Conservation (phyloP, 2,797 vertebrate genomes). For the Sebastes ruberrimus region DNA sequence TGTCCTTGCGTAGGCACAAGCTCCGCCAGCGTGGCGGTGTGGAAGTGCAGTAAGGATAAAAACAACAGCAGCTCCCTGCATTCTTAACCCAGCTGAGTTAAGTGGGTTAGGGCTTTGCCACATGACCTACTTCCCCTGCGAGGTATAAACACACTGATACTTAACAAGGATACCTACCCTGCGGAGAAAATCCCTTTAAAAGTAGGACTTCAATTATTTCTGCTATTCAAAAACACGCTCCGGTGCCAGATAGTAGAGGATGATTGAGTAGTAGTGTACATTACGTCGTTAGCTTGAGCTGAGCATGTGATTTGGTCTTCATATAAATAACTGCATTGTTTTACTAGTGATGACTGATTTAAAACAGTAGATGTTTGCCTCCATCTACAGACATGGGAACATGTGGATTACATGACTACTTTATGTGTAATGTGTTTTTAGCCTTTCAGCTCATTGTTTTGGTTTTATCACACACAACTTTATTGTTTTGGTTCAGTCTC, state of each 20-base stretch:
- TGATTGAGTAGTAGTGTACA: not conserved
- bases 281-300: not conserved
- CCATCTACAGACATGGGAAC: not conserved
- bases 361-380: not conserved
- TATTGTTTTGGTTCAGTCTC: not conserved
- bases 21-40: not conserved
- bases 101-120: conserved; percentile 71
- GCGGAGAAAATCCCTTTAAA: conserved; percentile 56
- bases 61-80: conserved; percentile 61
- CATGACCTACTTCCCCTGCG: conserved; percentile 68
- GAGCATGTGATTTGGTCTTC: not conserved
- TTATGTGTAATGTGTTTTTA: not conserved
- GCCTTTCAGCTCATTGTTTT: not conserved
- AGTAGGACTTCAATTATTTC: conserved; percentile 43
- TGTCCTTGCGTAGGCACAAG: not conserved
- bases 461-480: not conserved
- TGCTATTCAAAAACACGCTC: conserved; percentile 11
- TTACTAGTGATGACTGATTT: not conserved
- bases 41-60: conserved; percentile 48
- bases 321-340: not conserved
- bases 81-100: conserved; percentile 63
- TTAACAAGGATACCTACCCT: conserved; percentile 40
- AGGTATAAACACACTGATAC: conserved; percentile 44
- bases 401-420: not conserved
- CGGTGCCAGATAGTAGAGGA: not conserved